Evolutionary conservation across 2,888 invertebrate species (phyloP), one percentile per base, ranked within the genome.

Genomic region (Spodoptera picta): DNA sequence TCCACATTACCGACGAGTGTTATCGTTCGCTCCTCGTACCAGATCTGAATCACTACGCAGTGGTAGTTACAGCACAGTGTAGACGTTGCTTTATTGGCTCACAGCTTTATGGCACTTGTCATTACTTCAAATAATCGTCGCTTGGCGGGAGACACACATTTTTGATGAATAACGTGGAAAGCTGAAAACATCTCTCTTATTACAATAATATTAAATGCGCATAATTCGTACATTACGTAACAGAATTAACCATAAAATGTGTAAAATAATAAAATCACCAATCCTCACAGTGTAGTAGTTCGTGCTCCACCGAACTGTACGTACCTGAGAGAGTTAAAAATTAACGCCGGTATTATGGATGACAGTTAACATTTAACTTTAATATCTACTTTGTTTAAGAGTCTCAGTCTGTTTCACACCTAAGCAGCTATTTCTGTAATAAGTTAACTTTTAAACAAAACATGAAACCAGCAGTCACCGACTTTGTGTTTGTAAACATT

Each of bases 241-340:
- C 9, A 36, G 12, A 56, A 23, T 58, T 12, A 46, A 19, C 19
- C 31, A 59, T 56, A 19, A 27, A 50, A 49, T 42, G 12, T 49
- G 56, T 59, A 57, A 60, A 55, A 45, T 4, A 68, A 52, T 54
- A 46, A 61, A 61, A 73, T 60, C 27, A 23, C 51, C 62, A 60
- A 60, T 51, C 43, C 57, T 36, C 23, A 55, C 52, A 45, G 24
- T 57, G 57, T 68, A 72, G 60, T 69, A 72, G 72, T 72, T 65
- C 73, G 60, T 63, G 46, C 36, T 9, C 7, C 52, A 57, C 61
- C 58, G 61, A 49, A 69, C 60, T 66, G 49, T 76, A 54, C 73
- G 63, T 77, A 75, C 76, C 73, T 77, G 74, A 53, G 62, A 62
- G 69, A 60, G 60, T 72, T 60, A 75, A 80, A 76, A 80, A 76